phyloP scores from a whole-genome alignment of 64 coral and sea anemone genomes.

The Astreopora myriophthalma region DNA sequence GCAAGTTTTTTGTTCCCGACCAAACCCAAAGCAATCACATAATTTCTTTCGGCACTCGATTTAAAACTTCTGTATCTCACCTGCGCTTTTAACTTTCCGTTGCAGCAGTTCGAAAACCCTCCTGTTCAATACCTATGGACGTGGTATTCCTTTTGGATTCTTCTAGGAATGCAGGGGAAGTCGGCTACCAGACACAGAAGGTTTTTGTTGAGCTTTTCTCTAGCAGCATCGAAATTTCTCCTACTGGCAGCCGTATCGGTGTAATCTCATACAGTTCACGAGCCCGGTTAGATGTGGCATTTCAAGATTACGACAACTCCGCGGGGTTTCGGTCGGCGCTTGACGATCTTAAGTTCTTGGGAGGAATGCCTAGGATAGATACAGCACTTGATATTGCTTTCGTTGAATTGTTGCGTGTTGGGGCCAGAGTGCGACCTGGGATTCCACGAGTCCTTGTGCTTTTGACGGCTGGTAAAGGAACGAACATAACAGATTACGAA shows the following conservation, averaged over 20 bases:
- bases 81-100: background rate
- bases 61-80: too few relatives aligned
- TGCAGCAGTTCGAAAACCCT: background rate
- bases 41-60: too few relatives aligned
- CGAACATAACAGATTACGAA: background rate
- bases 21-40: too few relatives aligned
- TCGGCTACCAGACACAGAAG: slow-evolving; percentile 1
- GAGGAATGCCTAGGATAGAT: slow-evolving; percentile 21
- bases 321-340: background rate
- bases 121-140: slow-evolving; percentile 38
- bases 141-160: slow-evolving; percentile 51
- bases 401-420: background rate
- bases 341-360: background rate
- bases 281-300: background rate
- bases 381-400: slow-evolving; percentile 5
- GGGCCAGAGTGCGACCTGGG: background rate
- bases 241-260: background rate
- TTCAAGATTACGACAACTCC: background rate
- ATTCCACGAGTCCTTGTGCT: slow-evolving; percentile 36
- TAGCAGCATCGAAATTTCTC: background rate
- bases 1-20: too few relatives aligned
- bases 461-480: background rate
- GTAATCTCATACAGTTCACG: slow-evolving; percentile 13
- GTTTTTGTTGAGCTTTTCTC: slow-evolving; percentile 6
- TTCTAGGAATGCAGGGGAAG: background rate